Conservation (phyloP, 2,888 invertebrate species). For the Chalcosyrphus nemorum region DNA sequence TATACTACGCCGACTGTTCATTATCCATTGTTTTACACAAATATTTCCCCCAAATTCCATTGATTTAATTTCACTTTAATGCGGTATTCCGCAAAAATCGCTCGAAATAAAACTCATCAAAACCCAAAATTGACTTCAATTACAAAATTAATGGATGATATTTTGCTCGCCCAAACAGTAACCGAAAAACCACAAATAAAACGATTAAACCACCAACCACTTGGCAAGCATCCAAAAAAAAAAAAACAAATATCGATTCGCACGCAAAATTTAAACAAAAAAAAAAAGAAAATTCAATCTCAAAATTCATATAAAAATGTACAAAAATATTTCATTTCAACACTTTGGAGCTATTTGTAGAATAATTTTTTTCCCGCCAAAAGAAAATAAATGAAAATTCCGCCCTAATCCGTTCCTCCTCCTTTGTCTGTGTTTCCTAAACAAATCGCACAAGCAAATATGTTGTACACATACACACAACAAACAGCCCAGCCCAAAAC, state of each 20-base stretch:
- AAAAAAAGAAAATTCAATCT: background rate
- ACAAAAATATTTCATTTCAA: background rate
- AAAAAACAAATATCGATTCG: slow-evolving; percentile 5
- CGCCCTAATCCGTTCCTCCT: background rate
- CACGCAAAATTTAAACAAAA: background rate
- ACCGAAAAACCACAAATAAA: slow-evolving; percentile 17
- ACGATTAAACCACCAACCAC: background rate
- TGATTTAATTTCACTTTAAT: background rate
- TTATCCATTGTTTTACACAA: background rate
- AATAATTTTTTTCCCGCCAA: no score
- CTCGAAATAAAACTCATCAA: background rate
- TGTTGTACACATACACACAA: no score
- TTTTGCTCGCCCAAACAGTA: background rate
- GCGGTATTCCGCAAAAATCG: no score
- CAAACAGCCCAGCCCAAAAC: background rate
- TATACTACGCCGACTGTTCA: background rate
- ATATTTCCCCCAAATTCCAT: background rate
- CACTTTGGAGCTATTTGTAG: slow-evolving; percentile 13
- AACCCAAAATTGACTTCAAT: slow-evolving; percentile 7
- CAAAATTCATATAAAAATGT: background rate
- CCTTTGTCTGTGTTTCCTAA: background rate
- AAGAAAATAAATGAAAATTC: background rate
- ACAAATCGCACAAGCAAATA: background rate
- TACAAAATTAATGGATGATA: background rate
- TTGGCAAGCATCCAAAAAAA: slow-evolving; percentile 23